Conservation (phyloP, 2,797 vertebrate species). For the Tinamus major region DNA sequence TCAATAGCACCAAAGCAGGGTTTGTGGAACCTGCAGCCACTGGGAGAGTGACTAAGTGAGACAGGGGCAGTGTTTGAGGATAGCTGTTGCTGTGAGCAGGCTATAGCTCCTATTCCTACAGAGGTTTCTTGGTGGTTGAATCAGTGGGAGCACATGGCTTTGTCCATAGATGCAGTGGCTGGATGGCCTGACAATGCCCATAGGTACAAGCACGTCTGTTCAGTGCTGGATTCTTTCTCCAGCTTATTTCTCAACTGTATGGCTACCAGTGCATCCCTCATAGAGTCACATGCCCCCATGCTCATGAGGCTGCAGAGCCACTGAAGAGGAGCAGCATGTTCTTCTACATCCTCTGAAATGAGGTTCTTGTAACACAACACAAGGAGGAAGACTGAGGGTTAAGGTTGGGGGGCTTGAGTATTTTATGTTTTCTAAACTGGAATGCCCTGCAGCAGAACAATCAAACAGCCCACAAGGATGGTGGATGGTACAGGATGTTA, state of each 20-base stretch:
- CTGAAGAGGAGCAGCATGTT: not conserved
- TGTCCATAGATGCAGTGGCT: not conserved
- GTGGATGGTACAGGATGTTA: not conserved
- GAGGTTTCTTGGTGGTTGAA: not conserved
- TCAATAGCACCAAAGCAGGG: not conserved
- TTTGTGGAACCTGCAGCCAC: not conserved
- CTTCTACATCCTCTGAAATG: not conserved
- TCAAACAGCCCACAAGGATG: not conserved
- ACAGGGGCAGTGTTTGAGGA: not conserved
- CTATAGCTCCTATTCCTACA: not conserved
- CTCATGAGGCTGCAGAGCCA: not conserved
- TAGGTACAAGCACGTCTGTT: not conserved
- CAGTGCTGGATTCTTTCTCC: not conserved
- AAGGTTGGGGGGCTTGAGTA: not conserved
- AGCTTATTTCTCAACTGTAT: not conserved
- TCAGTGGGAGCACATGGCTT: not conserved
- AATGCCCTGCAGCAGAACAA: not conserved
- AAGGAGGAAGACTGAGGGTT: not conserved
- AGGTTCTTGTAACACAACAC: not conserved
- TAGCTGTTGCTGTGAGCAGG: not conserved
- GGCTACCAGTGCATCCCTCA: not conserved
- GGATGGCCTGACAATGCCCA: not conserved
- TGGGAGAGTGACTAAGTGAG: not conserved
- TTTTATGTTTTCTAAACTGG: not conserved
- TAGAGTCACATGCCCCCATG: not conserved